These are phyloP conservation scores for Hoplodrina blanda DNA, from an alignment of 2,888 invertebrate genomes.

Conservation along the genomic window DNA sequence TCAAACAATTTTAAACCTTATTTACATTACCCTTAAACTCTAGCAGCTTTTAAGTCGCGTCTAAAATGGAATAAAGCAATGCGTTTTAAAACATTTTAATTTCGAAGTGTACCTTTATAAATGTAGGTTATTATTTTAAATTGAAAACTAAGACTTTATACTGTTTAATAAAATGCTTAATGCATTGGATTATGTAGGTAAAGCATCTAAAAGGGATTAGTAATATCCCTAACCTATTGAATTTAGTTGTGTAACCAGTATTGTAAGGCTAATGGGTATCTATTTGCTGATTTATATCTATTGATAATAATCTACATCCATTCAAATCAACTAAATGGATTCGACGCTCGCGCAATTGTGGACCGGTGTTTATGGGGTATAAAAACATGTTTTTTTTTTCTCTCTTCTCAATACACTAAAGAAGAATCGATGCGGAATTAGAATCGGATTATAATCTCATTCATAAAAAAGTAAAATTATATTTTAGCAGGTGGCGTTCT, in stretches of 20 bases:
- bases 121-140: conserved; percentile 76
- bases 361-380: conserved; percentile 72
- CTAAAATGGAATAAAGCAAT: conserved; percentile 59
- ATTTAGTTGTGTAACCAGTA: conserved; percentile 72
- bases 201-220: conserved; percentile 57
- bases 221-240: conserved; percentile 70
- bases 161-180: conserved; percentile 60
- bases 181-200: conserved; percentile 51
- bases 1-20: conserved; percentile 71
- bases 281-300: conserved; percentile 84
- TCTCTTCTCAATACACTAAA: conserved; percentile 54
- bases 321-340: conserved; percentile 81
- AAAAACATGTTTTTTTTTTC: conserved; percentile 68
- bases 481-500: no score
- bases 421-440: conserved; percentile 70
- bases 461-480: conserved; percentile 54
- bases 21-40: conserved; percentile 50
- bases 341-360: conserved; percentile 76
- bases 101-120: conserved; percentile 84
- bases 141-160: conserved; percentile 67
- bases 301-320: conserved; percentile 81
- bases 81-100: conserved; percentile 85
- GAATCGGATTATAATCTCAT: conserved; percentile 72
- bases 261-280: conserved; percentile 79
- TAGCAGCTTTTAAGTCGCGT: conserved; percentile 28